Evolutionary conservation across 2,888 invertebrate species (phyloP).

Genomic region (Synergus japonicus): DNA sequence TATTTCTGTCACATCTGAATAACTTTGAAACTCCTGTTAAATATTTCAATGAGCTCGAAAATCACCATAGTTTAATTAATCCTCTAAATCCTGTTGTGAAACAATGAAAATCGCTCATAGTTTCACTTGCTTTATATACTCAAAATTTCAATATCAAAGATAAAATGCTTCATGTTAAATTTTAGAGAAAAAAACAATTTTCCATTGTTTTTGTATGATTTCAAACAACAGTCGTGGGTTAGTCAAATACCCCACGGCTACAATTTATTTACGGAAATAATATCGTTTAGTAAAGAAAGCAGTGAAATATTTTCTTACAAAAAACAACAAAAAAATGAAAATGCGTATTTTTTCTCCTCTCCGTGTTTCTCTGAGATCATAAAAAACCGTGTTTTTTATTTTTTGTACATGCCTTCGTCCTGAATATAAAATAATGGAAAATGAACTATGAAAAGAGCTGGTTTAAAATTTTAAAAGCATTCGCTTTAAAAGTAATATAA

Average conservation of each 20-base stretch:
- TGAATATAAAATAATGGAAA: background rate
- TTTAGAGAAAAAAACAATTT: too few species aligned
- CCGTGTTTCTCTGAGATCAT: background rate
- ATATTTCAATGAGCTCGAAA: background rate
- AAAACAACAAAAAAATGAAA: background rate
- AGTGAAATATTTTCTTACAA: background rate
- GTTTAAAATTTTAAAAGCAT: background rate
- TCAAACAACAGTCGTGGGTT: too few species aligned
- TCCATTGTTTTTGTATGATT: too few species aligned
- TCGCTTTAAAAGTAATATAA: constrained; percentile 1
- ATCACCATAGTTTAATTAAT: background rate
- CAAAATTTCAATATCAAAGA: background rate
- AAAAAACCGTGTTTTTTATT: background rate
- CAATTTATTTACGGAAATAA: too few species aligned
- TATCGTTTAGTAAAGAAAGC: too few species aligned
- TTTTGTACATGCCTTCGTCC: background rate
- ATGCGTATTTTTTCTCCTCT: background rate
- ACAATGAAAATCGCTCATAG: background rate
- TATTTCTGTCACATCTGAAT: background rate
- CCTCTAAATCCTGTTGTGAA: background rate
- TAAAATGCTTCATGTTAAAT: background rate
- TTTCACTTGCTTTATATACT: background rate
- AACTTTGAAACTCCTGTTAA: background rate
- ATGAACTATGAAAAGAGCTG: background rate
- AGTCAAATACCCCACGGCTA: too few species aligned